These are phyloP conservation scores for Lagopus leucura DNA, from an alignment of 2,113 vertebrate species.

Conservation along the genomic window DNA sequence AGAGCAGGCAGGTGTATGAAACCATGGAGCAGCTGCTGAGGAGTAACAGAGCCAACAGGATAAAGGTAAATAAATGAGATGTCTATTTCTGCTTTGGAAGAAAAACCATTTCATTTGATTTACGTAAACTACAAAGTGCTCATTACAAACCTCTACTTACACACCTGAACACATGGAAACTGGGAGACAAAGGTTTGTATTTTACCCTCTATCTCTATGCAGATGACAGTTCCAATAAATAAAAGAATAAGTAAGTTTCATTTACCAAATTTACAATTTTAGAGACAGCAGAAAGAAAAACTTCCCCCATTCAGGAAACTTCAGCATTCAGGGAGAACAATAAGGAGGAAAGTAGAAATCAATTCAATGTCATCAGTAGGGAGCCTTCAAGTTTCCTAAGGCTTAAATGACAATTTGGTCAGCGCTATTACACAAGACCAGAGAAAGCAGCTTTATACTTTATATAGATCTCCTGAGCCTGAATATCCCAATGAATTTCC, in stretches of 20 bases:
- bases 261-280: not conserved
- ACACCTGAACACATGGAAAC: not conserved
- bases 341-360: not conserved
- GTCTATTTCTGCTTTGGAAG: not conserved
- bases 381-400: not conserved
- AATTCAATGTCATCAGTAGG: not conserved
- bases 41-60: not conserved
- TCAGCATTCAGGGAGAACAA: not conserved
- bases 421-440: not conserved
- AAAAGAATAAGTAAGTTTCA: not conserved
- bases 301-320: rapidly evolving
- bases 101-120: conserved; percentile 6
- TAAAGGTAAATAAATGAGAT: not conserved
- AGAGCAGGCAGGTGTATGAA: not conserved
- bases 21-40: not conserved
- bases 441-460: not conserved
- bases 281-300: not conserved
- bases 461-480: not conserved
- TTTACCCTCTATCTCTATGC: not conserved
- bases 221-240: not conserved
- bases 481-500: not conserved
- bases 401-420: not conserved
- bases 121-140: not conserved
- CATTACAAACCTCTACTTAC: not conserved
- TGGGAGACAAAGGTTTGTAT: not conserved